Evolutionary conservation across 2,113 vertebrate species (phyloP).

Genomic region (Bufo gargarizans): DNA sequence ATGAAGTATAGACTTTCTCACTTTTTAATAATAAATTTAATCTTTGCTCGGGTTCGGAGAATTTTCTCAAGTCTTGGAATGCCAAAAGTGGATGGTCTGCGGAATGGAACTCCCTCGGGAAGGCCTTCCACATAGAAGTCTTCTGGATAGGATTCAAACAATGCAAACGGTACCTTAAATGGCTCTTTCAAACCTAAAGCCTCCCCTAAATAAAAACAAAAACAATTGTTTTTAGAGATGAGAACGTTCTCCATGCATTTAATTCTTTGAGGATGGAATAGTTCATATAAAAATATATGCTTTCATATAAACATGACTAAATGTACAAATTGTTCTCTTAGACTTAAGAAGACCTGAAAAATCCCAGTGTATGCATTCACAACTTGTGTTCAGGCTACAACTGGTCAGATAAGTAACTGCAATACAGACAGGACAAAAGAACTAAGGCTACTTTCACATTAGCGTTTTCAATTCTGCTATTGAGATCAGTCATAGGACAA

Average conservation of each 20-base stretch:
- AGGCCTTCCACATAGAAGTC: slow-evolving; percentile 77
- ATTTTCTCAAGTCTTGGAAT: slow-evolving; percentile 83
- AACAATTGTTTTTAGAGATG: background rate
- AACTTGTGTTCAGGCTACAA: background rate
- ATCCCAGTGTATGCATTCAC: too few species aligned
- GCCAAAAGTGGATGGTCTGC: slow-evolving; percentile 78
- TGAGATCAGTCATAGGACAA: too few species aligned
- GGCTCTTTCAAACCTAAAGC: slow-evolving; percentile 73
- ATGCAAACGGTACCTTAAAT: slow-evolving; percentile 73
- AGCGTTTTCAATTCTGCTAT: too few species aligned
- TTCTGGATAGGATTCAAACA: slow-evolving; percentile 77
- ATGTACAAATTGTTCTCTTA: too few species aligned
- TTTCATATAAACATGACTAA: too few species aligned
- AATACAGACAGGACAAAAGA: background rate
- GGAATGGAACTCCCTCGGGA: slow-evolving; percentile 78
- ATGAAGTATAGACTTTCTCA: slow-evolving; percentile 61
- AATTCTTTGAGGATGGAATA: too few species aligned
- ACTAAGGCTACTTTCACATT: background rate
- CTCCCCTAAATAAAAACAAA: slow-evolving; percentile 69
- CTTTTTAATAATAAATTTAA: slow-evolving; percentile 82
- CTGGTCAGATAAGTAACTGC: background rate
- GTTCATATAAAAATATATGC: too few species aligned
- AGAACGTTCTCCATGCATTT: background rate
- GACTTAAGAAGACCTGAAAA: background rate
- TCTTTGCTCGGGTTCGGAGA: slow-evolving; percentile 76